Evolutionary conservation across 2,888 invertebrate genomes (phyloP).

Genomic region (Azorinus chamasolen): DNA sequence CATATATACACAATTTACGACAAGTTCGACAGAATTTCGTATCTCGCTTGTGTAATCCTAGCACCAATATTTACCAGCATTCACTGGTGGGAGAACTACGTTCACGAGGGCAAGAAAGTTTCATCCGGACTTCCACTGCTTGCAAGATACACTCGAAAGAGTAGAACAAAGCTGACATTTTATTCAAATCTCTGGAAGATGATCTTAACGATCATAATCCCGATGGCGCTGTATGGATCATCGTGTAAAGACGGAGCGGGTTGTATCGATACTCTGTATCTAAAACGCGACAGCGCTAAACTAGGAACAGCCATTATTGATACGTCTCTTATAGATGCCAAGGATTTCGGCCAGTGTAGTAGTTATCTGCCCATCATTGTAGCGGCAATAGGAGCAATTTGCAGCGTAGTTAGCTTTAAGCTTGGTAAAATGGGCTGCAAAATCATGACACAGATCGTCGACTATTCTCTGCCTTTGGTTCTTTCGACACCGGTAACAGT

Average conservation of each 20-base stretch:
- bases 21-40: background rate
- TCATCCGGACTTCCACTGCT: conserved; percentile 56
- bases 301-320: conserved; percentile 48
- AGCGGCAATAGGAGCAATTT: conserved; percentile 66
- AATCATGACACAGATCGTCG: conserved; percentile 71
- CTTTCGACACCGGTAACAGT: conserved; percentile 70
- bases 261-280: conserved; percentile 66
- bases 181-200: conserved; percentile 71
- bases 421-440: conserved; percentile 74
- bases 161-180: conserved; percentile 59
- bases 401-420: conserved; percentile 72
- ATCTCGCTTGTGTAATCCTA: conserved; percentile 91
- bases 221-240: conserved; percentile 62
- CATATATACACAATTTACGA: conserved; percentile 30
- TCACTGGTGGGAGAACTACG: conserved; percentile 99
- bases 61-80: conserved; percentile 90
- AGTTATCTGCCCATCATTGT: conserved; percentile 69
- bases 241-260: conserved; percentile 45
- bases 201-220: conserved; percentile 65
- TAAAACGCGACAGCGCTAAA: conserved; percentile 24
- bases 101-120: conserved; percentile 84
- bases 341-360: conserved; percentile 44
- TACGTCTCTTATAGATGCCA: conserved; percentile 39
- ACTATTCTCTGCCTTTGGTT: conserved; percentile 72
- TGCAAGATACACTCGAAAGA: conserved; percentile 52